phyloP scores from a whole-genome alignment of 1,140 invertebrate species.

The Rhizoglyphus robini region DNA sequence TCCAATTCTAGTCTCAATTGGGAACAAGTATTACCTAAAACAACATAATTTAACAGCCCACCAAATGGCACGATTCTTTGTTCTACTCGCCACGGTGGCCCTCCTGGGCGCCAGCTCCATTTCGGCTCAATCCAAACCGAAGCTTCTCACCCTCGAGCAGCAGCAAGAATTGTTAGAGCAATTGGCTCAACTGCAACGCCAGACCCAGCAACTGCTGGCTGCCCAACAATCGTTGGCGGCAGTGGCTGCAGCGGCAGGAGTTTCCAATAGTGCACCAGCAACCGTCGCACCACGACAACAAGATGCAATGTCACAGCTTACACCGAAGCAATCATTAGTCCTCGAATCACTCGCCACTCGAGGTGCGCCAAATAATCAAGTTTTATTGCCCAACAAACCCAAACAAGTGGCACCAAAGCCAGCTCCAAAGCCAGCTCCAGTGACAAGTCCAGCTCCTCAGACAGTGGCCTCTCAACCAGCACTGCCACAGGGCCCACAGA shows the following conservation, averaged over 20 bases:
- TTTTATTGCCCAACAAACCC: background rate
- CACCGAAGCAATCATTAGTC: background rate
- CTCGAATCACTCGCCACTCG: background rate
- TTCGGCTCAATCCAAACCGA: background rate
- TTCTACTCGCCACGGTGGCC: background rate
- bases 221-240: conserved; percentile 14
- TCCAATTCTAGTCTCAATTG: no score
- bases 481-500: conserved; percentile 20
- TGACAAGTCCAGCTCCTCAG: background rate
- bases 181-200: conserved; percentile 5
- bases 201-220: conserved; percentile 16
- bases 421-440: background rate
- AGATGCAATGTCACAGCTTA: background rate
- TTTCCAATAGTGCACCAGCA: background rate
- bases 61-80: background rate
- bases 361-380: background rate
- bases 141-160: conserved; percentile 6
- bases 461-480: conserved; percentile 5
- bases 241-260: background rate
- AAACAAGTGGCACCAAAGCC: background rate
- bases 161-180: conserved; percentile 12
- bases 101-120: background rate
- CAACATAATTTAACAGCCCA: background rate
- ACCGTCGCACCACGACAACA: background rate
- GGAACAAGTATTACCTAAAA: no score